These are phyloP conservation scores for Hipparchia semele DNA, from an alignment of 2,888 invertebrate genomes.

Conservation along the genomic window DNA sequence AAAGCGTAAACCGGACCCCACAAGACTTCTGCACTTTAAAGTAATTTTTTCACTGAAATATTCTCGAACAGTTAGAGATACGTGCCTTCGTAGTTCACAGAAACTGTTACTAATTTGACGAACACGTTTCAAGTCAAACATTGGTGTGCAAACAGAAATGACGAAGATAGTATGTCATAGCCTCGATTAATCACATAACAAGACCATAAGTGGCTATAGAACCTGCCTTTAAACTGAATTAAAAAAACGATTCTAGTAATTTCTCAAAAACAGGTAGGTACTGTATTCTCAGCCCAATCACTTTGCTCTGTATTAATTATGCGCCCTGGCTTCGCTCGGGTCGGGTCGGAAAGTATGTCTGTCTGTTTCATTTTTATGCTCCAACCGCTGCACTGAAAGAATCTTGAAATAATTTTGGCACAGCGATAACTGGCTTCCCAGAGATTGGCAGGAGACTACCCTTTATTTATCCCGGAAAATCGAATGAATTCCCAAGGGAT, in stretches of 20 bases:
- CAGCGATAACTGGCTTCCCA: no score
- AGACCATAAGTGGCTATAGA: neutral
- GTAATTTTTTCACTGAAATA: neutral
- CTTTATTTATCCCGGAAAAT: no score
- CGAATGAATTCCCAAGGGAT: no score
- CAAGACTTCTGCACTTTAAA: no score
- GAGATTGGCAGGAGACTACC: no score
- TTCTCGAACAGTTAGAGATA: conserved; percentile 8
- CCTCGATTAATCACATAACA: conserved; percentile 9
- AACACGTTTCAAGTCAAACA: conserved; percentile 22
- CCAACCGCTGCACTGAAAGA: no score
- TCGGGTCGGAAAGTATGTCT: no score
- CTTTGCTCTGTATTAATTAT: neutral
- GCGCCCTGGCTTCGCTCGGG: no score
- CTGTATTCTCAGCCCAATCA: neutral
- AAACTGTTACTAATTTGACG: conserved; percentile 25
- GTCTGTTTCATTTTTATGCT: no score
- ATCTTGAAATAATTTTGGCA: no score
- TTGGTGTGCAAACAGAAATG: conserved; percentile 17
- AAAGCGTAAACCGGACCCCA: no score
- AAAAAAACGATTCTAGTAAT: neutral
- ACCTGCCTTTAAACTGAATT: neutral
- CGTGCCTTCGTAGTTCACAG: neutral
- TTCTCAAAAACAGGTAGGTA: neutral
- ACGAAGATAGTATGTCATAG: conserved; percentile 8